These are phyloP conservation scores for Istiophorus platypterus DNA, from an alignment of 2,113 vertebrate species.

Conservation along the genomic window DNA sequence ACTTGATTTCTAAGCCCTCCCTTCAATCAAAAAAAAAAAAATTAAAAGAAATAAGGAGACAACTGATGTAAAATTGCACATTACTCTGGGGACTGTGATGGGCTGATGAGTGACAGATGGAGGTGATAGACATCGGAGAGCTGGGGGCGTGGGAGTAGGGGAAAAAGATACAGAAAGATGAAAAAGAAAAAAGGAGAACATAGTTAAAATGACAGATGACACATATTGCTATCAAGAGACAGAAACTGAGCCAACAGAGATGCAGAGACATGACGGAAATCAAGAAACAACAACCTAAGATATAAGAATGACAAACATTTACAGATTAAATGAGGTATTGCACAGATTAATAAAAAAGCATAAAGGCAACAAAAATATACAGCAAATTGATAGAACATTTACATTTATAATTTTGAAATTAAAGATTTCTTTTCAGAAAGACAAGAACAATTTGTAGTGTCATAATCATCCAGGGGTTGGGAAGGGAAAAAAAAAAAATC, in stretches of 20 bases:
- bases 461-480: slow-evolving; percentile 82
- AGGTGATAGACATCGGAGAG: slow-evolving; percentile 28
- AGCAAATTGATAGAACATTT: slow-evolving; percentile 96
- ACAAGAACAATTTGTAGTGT: slow-evolving; percentile 91
- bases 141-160: slow-evolving; percentile 29
- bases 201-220: slow-evolving; percentile 43
- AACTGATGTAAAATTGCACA: slow-evolving; percentile 89
- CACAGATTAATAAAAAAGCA: slow-evolving; percentile 94
- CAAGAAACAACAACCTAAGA: slow-evolving; percentile 70
- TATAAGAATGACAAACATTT: slow-evolving; percentile 89
- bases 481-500: slow-evolving; percentile 34
- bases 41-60: slow-evolving; percentile 82
- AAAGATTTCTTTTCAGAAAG: slow-evolving; percentile 87
- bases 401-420: slow-evolving; percentile 92
- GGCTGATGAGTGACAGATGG: slow-evolving; percentile 50
- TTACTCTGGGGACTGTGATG: slow-evolving; percentile 61
- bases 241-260: slow-evolving; percentile 5
- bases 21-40: slow-evolving; percentile 63
- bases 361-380: slow-evolving; percentile 98
- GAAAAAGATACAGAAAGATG: not conserved
- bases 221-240: slow-evolving; percentile 28
- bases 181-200: slow-evolving; percentile 2
- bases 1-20: slow-evolving; percentile 77
- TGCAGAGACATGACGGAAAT: not conserved
- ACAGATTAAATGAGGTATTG: slow-evolving; percentile 99